Evolutionary conservation across 1,140 invertebrate genomes (phyloP), one percentile per base, ranked within the genome.

Genomic region (Drepana arcuata): DNA sequence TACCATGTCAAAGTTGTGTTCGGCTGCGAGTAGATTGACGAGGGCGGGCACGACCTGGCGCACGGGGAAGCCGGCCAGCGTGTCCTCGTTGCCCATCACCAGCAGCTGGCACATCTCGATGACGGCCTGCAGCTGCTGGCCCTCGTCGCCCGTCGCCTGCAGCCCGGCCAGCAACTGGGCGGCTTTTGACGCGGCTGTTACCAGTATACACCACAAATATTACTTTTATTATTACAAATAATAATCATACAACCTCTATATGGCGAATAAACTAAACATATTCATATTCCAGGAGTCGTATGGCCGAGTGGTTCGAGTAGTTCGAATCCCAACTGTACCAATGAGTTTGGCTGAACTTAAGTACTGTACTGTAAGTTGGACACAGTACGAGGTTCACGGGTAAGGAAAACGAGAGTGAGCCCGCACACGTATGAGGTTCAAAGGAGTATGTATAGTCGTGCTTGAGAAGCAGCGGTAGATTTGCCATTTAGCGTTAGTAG

Each of bases 1-100:
- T 70, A 92, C 91, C 87, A 99, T 98, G 79, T 99, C 98, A 86
- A 99, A 99, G 85, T 99, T 99, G 72, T 99, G 96, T 65, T 97
- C 95, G 86, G 96, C 95, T 14, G 92, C 90, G 1, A 97, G 86
- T 16, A 97, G 78, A 58, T 88, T 91, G 25, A 96, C 95, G 1
- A 99, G 88, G 1, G 95, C 95, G 7, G 97, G 96, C 7, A 99
- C 96, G 7, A 98, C 96, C 83, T 98, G 96, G 59, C 98, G 96
- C 0, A 99, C 94, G 0, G 97, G 97, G 78, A 99, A 99, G 12
- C 97, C 97, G 14, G 96, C 95, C 7, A 99, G 85, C 1, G 96
- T 99, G 67, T 99, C 98, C 84, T 99, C 98, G 79, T 99, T 99
- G 33, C 98, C 97, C 96, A 99, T 99, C 1, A 99, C 96, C 16